Evolutionary conservation across 2,113 vertebrate genomes (phyloP), one percentile per base, ranked within the genome.

Genomic region (Lasiurus borealis): DNA sequence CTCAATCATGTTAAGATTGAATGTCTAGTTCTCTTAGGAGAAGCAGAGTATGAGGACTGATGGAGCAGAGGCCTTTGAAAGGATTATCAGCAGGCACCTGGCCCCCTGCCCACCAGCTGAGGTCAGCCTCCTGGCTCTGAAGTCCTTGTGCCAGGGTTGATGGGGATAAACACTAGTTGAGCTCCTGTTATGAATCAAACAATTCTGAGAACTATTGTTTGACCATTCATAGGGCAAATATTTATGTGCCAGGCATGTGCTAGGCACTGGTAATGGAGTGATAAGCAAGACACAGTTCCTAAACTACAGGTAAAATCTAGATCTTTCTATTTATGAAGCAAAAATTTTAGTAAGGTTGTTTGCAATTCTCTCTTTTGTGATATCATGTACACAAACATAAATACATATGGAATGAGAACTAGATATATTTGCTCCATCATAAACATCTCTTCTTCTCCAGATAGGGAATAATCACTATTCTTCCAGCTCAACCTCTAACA

Each of bases 51-150:
- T 0, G 64, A 72, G 59, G 50, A 44, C 52, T 66, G 87, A 72
- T 48, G 64, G 71, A 86, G 62, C 50, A 36, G 87, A 78, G 48
- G 46, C 18, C 84, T 68, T 62, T 95, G 16, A 90, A 0, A 95
- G 50, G 64, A 62, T 81, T 59, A 95, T 16, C 80, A 92, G 2
- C 13, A 76, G 93, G 91, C 84, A 87, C 25, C 21, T 48, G 77
- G 91, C 95, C 92, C 94, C 90, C 57, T 82, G 64, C 95, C 78
- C 73, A 71, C 97, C 18, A 3, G 85, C 6, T 18, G n/a, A 36
- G 90, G 16, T 19, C 34, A 36, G 27, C 50, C 86, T 94, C 66
- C 54, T 80, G 54, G 73, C 72, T 23, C 12, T 87, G 44, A 84
- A 82, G 91, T n/a, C 10, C 44, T 50, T 44, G 36, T 84, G 80